A percentile compares a stretch with the other conserved stretches of the same genome.
Evolutionary conservation across 1,140 invertebrate genomes (phyloP).

Genomic region (Marisa cornuarietis): DNA sequence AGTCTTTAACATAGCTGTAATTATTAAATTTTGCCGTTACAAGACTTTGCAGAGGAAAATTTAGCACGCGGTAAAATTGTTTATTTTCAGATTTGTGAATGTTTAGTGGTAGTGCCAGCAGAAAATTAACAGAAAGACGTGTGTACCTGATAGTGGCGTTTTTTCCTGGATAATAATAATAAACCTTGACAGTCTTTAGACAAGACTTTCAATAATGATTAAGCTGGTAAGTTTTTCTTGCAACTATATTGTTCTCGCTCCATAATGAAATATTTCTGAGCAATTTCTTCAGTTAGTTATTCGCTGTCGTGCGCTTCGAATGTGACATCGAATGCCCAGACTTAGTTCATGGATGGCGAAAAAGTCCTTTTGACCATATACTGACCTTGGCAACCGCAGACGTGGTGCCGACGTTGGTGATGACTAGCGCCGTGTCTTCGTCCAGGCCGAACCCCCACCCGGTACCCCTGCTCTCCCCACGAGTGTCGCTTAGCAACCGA

Average conservation of each 20-base stretch:
- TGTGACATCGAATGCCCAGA: not conserved
- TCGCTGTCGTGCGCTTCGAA: not conserved
- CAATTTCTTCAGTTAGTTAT: not conserved
- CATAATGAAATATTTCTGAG: too few relatives aligned
- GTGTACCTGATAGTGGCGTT: not conserved
- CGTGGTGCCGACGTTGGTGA: slow-evolving; percentile 40
- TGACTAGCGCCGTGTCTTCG: slow-evolving; percentile 45
- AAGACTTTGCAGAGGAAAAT: too few relatives aligned
- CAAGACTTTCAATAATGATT: too few relatives aligned
- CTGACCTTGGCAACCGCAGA: slow-evolving; percentile 34
- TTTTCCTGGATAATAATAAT: too few relatives aligned
- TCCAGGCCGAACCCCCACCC: slow-evolving; percentile 39
- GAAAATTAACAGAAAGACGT: not conserved
- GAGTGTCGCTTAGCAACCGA: slow-evolving; percentile 44
- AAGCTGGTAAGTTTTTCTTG: too few relatives aligned
- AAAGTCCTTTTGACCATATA: too few relatives aligned
- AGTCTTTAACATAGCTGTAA: too few relatives aligned
- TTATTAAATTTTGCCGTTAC: too few relatives aligned
- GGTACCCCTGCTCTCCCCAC: slow-evolving; percentile 12
- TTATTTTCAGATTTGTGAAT: too few relatives aligned
- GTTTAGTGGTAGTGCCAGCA: not conserved
- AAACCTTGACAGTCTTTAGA: too few relatives aligned
- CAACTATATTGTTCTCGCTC: too few relatives aligned
- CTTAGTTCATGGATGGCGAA: not conserved
- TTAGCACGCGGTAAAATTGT: too few relatives aligned